Percentiles rank a stretch among this genome's conserved stretches.
phyloP scores from a whole-genome alignment of 2,888 invertebrate genomes.

The Pheosia gnoma region DNA sequence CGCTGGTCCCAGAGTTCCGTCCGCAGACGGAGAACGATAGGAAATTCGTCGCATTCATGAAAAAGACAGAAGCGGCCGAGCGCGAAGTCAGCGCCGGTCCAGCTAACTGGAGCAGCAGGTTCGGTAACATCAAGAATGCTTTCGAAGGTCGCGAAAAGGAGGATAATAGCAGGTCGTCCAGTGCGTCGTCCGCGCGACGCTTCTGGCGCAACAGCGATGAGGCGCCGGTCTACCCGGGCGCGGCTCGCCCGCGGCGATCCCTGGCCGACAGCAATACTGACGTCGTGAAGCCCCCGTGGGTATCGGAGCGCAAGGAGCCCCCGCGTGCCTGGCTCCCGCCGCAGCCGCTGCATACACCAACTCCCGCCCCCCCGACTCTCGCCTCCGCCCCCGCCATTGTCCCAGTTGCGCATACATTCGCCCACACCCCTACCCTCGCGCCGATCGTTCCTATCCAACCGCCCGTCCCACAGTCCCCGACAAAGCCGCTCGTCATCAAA shows the following conservation, averaged over 20 bases:
- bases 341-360: constrained; percentile 24
- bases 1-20: constrained; percentile 87
- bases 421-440: constrained; percentile 24
- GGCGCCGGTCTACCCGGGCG: constrained; percentile 54
- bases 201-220: constrained; percentile 87
- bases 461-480: constrained; percentile 56
- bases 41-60: constrained; percentile 93
- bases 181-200: constrained; percentile 79
- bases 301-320: constrained; percentile 62
- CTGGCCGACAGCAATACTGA: constrained; percentile 28
- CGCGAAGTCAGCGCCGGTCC: constrained; percentile 50
- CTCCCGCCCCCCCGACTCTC: constrained; percentile 15
- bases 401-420: constrained; percentile 9
- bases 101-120: constrained; percentile 91
- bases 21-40: constrained; percentile 94
- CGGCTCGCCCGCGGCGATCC: constrained; percentile 1
- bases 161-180: constrained; percentile 70
- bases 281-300: constrained; percentile 75
- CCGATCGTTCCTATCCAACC: constrained; percentile 30
- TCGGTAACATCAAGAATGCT: constrained; percentile 92
- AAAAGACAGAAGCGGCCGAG: constrained; percentile 84
- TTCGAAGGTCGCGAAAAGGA: constrained; percentile 86
- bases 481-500: constrained; percentile 61
- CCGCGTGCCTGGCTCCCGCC: constrained; percentile 41
- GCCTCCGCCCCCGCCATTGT: constrained; percentile 17